These are phyloP conservation scores for Emydura subglobosa DNA, from an alignment of 2,113 vertebrate species.

Conservation along the genomic window DNA sequence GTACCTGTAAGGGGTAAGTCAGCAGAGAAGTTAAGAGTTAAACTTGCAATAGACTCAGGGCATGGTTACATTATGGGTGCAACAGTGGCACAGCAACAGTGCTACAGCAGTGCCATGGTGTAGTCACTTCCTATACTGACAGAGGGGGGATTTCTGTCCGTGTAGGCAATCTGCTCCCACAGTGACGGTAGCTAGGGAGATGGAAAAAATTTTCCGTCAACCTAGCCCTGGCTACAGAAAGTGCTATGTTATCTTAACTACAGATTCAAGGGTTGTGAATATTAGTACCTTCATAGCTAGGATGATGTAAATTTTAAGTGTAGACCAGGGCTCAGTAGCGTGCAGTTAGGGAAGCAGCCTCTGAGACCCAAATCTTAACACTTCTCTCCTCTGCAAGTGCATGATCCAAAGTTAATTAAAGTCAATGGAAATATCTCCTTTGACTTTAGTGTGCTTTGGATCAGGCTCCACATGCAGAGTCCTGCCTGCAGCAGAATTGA, in stretches of 20 bases:
- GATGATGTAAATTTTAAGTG: no score
- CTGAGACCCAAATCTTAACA: background rate
- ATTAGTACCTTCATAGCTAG: no score
- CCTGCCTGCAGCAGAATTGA: background rate
- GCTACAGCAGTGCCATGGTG: background rate
- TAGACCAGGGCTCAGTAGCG: background rate
- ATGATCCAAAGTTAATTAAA: background rate
- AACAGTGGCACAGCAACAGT: background rate
- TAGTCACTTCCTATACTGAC: background rate
- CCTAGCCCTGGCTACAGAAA: no score
- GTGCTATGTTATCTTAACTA: background rate
- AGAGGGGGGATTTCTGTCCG: background rate
- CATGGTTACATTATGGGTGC: background rate
- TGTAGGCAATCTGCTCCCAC: background rate
- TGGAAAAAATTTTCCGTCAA: background rate
- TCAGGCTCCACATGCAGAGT: no score
- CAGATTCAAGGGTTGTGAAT: background rate
- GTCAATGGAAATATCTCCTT: background rate
- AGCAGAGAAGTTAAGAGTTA: background rate
- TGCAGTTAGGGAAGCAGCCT: background rate
- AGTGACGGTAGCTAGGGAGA: background rate
- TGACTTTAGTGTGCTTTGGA: no score
- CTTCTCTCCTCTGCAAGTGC: background rate
- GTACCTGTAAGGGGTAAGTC: background rate
- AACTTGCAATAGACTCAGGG: background rate